Evolutionary conservation across 2,797 vertebrate species (phyloP).

Genomic region (Valencia hispanica): DNA sequence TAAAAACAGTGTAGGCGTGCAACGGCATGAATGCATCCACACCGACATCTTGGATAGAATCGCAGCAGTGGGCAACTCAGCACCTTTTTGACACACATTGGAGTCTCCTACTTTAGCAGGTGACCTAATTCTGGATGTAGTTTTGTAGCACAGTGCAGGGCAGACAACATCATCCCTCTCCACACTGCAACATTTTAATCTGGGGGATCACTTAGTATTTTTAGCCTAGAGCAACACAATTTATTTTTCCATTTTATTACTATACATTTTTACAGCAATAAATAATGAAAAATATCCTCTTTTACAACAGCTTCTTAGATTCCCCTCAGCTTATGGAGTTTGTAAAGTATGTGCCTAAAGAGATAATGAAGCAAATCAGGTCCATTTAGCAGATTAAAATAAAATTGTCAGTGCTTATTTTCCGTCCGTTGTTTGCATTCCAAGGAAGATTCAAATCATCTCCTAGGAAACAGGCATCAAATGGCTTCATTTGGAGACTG

Average conservation of each 20-base stretch:
- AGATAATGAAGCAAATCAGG: not conserved
- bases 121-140: conserved; percentile 69
- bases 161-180: conserved; percentile 31
- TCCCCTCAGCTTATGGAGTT: not conserved
- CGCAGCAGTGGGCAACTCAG: conserved; percentile 63
- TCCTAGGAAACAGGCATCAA: conserved; percentile 8
- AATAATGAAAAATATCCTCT: not conserved
- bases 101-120: conserved; percentile 50
- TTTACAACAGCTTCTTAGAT: not conserved
- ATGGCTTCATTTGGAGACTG: not conserved
- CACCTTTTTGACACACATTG: conserved; percentile 70
- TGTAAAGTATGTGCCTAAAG: not conserved
- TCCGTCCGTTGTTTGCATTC: conserved; percentile 6
- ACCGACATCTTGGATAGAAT: conserved; percentile 30
- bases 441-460: conserved; percentile 4
- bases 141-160: conserved; percentile 55
- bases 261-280: not conserved
- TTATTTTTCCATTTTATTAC: not conserved
- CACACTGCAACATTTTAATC: conserved; percentile 20
- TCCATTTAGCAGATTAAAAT: not conserved
- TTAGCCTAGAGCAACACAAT: not conserved
- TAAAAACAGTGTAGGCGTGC: conserved; percentile 24
- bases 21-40: conserved; percentile 35
- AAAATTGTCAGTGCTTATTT: not conserved
- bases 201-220: conserved; percentile 55